Base-by-base conservation (phyloP, 2,113 vertebrate species). In the Atherinomorus stipes region DNA sequence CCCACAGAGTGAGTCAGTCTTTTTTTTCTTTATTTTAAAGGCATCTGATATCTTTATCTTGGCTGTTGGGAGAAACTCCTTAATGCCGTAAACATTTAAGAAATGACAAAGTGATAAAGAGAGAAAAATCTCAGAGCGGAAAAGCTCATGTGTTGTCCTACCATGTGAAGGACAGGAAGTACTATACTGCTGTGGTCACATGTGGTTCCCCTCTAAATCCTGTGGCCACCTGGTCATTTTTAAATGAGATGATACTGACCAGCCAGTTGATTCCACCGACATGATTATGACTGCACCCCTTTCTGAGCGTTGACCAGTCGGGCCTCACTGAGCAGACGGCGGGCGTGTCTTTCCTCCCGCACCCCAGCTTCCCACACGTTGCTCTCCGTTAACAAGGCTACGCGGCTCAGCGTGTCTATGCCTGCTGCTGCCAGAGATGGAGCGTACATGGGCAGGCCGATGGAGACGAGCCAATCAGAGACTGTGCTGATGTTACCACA, bases 371-470 rank as follows among this genome's bases (percentile, higher is more conserved):
- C 94, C 83, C 94, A 94, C 81, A 93, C 94, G 34, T 75, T 90
- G 79, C 91, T 94, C 90, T 96, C 96, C 25, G 96, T 97, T 74
- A 99, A 93, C 87, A 89, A 93, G 86, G 96, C 94, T 91, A 97
- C 93, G 50, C 93, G 92, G 80, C 93, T 94, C 92, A 98, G 90
- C 1, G 95, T 92, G 90, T 94, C 94, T 71, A 94, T 88, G 19
- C 97, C 97, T 1, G 95, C 96, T 1, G 94, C 93, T 0, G 85
- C 85, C 74, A 98, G 93, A 31, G 92, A 57, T 2, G 89, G 45
- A 80, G 92, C 85, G 84, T 98, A 98, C 97, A 98, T 97, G 78
- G 97, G 96, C 66, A 98, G 94, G 40, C 97, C 97, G 49, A 98
- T 96, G 80, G 96, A 98, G 75, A 95, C 83, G 81, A 99, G 95